Evolutionary conservation across 2,797 vertebrate genomes (phyloP).

Genomic region (Alauda arvensis): DNA sequence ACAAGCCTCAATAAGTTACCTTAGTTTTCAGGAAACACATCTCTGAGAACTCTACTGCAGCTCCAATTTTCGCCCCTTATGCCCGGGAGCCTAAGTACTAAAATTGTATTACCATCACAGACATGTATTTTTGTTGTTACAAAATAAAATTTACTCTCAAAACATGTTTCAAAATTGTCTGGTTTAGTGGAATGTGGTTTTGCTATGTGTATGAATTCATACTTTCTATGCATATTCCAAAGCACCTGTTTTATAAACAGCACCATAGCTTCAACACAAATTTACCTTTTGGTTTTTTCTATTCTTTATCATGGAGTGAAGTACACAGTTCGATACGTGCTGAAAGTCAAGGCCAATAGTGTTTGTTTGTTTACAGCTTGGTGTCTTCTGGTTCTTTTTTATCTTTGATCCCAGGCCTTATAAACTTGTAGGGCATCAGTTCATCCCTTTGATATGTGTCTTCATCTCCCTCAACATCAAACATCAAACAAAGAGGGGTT

Average conservation of each 20-base stretch:
- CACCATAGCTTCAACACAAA: not conserved
- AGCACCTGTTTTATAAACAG: not conserved
- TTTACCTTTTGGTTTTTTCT: not conserved
- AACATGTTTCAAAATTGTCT: not conserved
- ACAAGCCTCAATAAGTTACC: not conserved
- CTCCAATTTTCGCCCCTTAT: not conserved
- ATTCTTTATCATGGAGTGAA: not conserved
- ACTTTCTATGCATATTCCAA: not conserved
- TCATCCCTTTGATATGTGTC: not conserved
- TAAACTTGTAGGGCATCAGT: not conserved
- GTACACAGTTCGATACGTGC: not conserved
- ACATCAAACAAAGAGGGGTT: not conserved
- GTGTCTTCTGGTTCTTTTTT: constrained; percentile 14
- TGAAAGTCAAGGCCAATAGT: not conserved
- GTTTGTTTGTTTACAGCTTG: constrained; percentile 15
- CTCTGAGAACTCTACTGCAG: not conserved
- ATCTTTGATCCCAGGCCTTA: not conserved
- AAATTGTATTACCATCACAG: not conserved
- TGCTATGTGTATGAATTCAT: not conserved
- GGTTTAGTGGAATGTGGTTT: not conserved
- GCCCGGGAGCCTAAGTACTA: not conserved
- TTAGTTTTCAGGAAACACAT: not conserved
- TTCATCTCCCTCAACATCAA: not conserved
- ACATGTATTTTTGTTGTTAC: not conserved
- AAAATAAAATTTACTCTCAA: not conserved